Evolutionary conservation across 2,888 invertebrate genomes (phyloP).

Genomic region (Anarsia innoxiella): DNA sequence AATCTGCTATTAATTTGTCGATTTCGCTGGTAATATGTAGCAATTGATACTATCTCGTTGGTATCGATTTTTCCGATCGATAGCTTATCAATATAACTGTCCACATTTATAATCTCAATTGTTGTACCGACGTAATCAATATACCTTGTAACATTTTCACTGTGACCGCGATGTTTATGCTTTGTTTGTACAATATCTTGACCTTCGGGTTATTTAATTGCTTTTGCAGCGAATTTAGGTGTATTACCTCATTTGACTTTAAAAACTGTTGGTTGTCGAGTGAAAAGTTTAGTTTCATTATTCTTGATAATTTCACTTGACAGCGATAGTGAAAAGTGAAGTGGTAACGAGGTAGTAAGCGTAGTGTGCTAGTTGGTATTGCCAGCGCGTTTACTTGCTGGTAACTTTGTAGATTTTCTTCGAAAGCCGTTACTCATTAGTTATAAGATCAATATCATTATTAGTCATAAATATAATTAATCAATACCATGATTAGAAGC

Average conservation of each 20-base stretch:
- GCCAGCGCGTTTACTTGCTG: no score
- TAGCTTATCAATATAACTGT: constrained; percentile 1
- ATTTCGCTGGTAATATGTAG: not conserved
- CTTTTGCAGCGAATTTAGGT: no score
- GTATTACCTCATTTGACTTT: no score
- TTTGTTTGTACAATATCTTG: not conserved
- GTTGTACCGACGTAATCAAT: not conserved
- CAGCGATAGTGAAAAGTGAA: constrained; percentile 10
- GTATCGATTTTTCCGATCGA: constrained; percentile 7
- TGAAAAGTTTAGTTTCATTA: no score
- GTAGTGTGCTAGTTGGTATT: constrained; percentile 5
- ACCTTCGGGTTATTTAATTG: not conserved
- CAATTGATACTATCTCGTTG: constrained; percentile 6
- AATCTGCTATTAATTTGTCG: constrained; percentile 6
- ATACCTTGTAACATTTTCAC: constrained; percentile 1
- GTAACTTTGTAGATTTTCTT: no score
- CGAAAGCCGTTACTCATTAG: no score
- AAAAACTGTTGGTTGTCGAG: no score
- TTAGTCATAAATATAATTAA: no score
- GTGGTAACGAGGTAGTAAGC: constrained; percentile 5
- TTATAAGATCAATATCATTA: no score
- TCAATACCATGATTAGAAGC: no score
- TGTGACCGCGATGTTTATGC: not conserved
- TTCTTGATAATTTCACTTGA: constrained; percentile 2
- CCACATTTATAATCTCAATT: not conserved